Evolutionary conservation across 2,113 vertebrate species (phyloP).

Genomic region (Pseudolaguvia tuberculata): DNA sequence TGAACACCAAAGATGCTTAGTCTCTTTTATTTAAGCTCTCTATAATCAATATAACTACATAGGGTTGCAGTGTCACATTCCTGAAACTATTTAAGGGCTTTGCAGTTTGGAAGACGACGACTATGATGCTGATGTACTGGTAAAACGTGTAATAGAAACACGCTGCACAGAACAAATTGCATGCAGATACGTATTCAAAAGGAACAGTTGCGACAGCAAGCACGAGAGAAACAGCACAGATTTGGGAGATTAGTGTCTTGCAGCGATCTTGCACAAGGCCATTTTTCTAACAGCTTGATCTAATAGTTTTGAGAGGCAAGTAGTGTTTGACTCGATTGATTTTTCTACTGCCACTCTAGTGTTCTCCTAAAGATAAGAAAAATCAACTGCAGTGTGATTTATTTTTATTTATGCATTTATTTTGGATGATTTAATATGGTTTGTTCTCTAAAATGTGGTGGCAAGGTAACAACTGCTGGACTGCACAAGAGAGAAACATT

Average conservation of each 20-base stretch:
- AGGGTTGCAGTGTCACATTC: background rate
- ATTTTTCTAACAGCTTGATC: background rate
- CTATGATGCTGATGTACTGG: background rate
- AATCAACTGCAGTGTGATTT: background rate
- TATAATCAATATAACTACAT: background rate
- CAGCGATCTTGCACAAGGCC: background rate
- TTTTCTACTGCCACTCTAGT: background rate
- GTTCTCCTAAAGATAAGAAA: background rate
- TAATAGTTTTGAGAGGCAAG: background rate
- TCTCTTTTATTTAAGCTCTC: no score
- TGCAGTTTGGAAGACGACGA: background rate
- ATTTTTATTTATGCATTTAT: background rate
- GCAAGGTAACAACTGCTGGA: background rate
- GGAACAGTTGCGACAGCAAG: background rate
- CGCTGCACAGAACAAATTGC: slow-evolving; percentile 31
- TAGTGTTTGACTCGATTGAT: background rate
- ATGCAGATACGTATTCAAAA: background rate
- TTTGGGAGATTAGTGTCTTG: background rate
- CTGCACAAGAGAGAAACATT: background rate
- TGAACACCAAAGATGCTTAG: slow-evolving; percentile 40
- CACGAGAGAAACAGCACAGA: background rate
- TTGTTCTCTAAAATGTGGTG: background rate
- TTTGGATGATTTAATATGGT: no score
- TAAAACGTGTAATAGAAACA: background rate
- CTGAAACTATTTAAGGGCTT: background rate